phyloP scores from a whole-genome alignment of 2,888 invertebrate species.

The Sinohyriopsis cumingii region DNA sequence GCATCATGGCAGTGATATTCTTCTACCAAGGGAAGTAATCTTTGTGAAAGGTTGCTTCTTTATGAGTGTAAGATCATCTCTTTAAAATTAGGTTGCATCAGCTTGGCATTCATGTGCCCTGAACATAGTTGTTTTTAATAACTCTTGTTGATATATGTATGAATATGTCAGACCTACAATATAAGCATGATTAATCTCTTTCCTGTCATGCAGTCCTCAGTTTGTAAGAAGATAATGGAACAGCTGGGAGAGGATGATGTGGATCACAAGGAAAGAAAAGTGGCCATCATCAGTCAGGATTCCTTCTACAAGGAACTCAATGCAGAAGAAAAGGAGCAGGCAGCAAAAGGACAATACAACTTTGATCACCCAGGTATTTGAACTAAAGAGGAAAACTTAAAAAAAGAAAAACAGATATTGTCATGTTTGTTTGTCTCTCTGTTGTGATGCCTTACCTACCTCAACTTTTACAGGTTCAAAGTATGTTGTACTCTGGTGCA shows the following conservation, averaged over 20 bases:
- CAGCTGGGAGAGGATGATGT: slow-evolving; percentile 84
- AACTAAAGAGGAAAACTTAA: neutral
- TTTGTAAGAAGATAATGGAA: slow-evolving; percentile 97
- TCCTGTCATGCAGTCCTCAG: slow-evolving; percentile 85
- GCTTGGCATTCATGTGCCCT: no score
- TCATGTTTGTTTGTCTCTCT: neutral
- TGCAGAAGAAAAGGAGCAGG: slow-evolving; percentile 84
- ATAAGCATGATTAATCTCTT: neutral
- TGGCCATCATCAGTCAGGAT: slow-evolving; percentile 96
- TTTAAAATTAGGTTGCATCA: no score
- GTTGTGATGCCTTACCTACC: no score
- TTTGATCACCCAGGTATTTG: slow-evolving; percentile 92
- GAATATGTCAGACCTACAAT: no score
- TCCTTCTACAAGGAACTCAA: slow-evolving; percentile 94
- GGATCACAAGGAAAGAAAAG: slow-evolving; percentile 85
- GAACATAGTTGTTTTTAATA: no score
- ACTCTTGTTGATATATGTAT: no score
- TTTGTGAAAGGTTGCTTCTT: no score
- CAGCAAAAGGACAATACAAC: slow-evolving; percentile 90
- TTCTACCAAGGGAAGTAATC: no score
- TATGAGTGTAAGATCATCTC: no score
- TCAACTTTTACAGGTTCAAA: no score
- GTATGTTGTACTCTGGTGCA: no score
- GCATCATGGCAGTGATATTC: no score
- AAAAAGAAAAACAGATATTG: neutral